Conservation (phyloP, 2,888 invertebrate genomes). For the Synergus gifuensis region DNA sequence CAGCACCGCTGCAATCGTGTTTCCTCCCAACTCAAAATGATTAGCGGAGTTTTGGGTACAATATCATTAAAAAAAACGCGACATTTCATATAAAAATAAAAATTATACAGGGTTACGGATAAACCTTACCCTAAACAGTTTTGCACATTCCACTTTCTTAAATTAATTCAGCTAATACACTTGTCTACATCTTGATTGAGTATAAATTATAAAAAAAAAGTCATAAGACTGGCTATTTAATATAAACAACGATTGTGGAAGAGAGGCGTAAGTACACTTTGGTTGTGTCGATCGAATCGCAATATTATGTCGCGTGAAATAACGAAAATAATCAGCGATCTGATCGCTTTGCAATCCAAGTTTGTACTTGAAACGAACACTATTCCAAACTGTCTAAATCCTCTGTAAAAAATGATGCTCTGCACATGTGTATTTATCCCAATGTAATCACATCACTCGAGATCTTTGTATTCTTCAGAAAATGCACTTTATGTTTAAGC, state of each 20-base stretch:
- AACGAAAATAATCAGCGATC: constrained; percentile 30
- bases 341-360: constrained; percentile 8
- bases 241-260: constrained; percentile 29
- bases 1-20: constrained; percentile 32
- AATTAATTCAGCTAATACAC: constrained; percentile 5
- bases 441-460: constrained; percentile 12
- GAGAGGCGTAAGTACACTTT: constrained; percentile 51
- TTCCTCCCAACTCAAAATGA: constrained; percentile 3
- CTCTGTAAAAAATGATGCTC: not conserved
- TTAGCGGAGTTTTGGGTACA: constrained; percentile 16
- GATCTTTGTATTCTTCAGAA: not conserved
- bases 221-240: constrained; percentile 8
- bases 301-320: constrained; percentile 38
- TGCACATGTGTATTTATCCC: constrained; percentile 16
- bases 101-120: constrained; percentile 52
- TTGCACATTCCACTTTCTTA: constrained; percentile 30
- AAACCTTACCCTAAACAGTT: constrained; percentile 53
- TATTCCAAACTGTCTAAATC: constrained; percentile 24
- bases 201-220: constrained; percentile 13
- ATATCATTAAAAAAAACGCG: constrained; percentile 34
- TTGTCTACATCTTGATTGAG: constrained; percentile 20
- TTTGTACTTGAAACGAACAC: constrained; percentile 7
- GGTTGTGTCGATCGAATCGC: constrained; percentile 41
- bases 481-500: constrained; percentile 4
- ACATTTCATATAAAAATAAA: constrained; percentile 62